A percentile compares a stretch with the other conserved stretches of the same genome.
These are phyloP conservation scores for Hippocampus comes DNA, from an alignment of 2,113 vertebrate species.

Conservation along the genomic window DNA sequence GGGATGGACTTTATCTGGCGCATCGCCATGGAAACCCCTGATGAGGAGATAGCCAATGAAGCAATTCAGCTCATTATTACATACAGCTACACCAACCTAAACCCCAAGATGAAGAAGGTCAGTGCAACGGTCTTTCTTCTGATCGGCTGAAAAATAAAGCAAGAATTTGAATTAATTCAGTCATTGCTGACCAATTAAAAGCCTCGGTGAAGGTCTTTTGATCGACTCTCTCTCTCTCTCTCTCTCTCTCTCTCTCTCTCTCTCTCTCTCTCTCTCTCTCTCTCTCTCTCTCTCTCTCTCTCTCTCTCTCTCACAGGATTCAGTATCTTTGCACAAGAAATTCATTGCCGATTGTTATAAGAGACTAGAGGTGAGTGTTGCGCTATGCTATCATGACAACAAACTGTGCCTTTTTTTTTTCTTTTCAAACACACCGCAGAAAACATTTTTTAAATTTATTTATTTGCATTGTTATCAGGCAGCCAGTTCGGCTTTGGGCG, in stretches of 20 bases:
- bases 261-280: not conserved
- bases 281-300: not conserved
- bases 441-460: not conserved
- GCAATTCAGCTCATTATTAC: conserved; percentile 97
- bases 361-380: conserved; percentile 83
- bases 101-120: conserved; percentile 97
- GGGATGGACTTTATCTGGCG: conserved; percentile 99
- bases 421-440: not conserved
- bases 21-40: conserved; percentile 97
- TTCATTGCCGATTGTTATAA: conserved; percentile 99
- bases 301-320: conserved; percentile 76
- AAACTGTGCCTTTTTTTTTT: not conserved
- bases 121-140: conserved; percentile 5
- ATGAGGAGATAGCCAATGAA: conserved; percentile 99
- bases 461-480: conserved; percentile 72
- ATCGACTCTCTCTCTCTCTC: not conserved
- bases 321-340: conserved; percentile 97
- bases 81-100: conserved; percentile 97
- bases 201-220: not conserved
- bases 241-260: not conserved
- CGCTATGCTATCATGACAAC: not conserved
- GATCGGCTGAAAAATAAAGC: not conserved
- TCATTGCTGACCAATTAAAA: not conserved
- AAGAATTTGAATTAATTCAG: not conserved
- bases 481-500: conserved; percentile 93